A percentile compares a stretch with the other conserved stretches of the same genome.
phyloP scores from a whole-genome alignment of 2,797 vertebrate species.

The Etheostoma perlongum region DNA sequence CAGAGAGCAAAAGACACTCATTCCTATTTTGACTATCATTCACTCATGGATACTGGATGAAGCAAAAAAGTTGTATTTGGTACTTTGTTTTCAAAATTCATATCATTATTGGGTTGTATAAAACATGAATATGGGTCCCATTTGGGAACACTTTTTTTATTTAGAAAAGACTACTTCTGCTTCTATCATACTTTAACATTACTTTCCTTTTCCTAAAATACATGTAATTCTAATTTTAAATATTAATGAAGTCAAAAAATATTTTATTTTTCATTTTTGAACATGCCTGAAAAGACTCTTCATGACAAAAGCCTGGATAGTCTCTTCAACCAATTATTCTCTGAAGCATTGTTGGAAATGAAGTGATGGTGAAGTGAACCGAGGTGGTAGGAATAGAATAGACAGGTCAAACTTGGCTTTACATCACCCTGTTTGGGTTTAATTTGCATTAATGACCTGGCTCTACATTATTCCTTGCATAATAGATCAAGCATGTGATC shows the following conservation, averaged over 20 bases:
- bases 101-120: background rate
- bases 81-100: background rate
- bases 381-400: background rate
- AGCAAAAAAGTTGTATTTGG: background rate
- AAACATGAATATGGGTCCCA: background rate
- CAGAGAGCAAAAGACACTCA: slow-evolving; percentile 33
- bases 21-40: slow-evolving; percentile 9
- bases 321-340: background rate
- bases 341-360: background rate
- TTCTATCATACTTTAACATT: too few relatives aligned
- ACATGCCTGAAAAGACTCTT: background rate
- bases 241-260: background rate
- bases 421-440: too few relatives aligned
- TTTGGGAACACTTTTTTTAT: too few relatives aligned
- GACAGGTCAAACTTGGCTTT: background rate
- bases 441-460: too few relatives aligned
- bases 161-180: too few relatives aligned
- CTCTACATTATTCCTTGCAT: too few relatives aligned
- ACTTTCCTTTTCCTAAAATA: too few relatives aligned
- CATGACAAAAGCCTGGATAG: background rate
- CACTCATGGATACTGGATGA: background rate
- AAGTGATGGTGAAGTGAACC: slow-evolving; percentile 6
- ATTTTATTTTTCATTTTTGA: background rate
- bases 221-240: too few relatives aligned
- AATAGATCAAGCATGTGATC: too few relatives aligned